These are phyloP conservation scores for Saccopteryx leptura DNA, from an alignment of 2,113 vertebrate genomes.

Conservation along the genomic window DNA sequence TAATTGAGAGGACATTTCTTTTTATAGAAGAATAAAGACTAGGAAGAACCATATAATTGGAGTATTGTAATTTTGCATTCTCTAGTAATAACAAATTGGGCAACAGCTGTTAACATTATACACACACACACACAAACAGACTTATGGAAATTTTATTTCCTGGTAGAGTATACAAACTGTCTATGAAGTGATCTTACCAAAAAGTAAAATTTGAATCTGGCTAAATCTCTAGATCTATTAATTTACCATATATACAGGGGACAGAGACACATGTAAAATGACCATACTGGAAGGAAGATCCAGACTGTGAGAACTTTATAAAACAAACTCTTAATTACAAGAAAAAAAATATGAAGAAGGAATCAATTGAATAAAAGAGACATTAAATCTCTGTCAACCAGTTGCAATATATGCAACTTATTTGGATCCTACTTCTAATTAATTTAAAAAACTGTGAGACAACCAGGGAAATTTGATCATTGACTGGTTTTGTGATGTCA, in stretches of 20 bases:
- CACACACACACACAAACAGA: background rate
- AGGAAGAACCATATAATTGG: slow-evolving; percentile 6
- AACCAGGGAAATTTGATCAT: background rate
- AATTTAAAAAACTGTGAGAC: background rate
- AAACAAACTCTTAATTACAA: background rate
- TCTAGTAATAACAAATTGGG: background rate
- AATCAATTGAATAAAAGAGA: background rate
- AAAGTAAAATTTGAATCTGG: slow-evolving; percentile 25
- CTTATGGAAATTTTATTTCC: background rate
- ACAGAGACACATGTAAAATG: background rate
- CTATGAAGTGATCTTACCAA: background rate
- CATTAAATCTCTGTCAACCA: background rate
- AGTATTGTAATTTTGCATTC: background rate
- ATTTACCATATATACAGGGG: background rate
- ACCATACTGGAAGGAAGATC: background rate
- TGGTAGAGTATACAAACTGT: background rate
- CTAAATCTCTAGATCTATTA: background rate
- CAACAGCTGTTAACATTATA: background rate
- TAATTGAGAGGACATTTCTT: slow-evolving; percentile 39
- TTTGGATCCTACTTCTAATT: slow-evolving; percentile 10
- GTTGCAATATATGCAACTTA: background rate
- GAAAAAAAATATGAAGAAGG: background rate
- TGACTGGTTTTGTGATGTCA: background rate
- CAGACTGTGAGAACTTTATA: background rate
- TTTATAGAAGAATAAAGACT: slow-evolving; percentile 38